phyloP scores from a whole-genome alignment of 1,140 invertebrate genomes.

The Glossosoma conforme region DNA sequence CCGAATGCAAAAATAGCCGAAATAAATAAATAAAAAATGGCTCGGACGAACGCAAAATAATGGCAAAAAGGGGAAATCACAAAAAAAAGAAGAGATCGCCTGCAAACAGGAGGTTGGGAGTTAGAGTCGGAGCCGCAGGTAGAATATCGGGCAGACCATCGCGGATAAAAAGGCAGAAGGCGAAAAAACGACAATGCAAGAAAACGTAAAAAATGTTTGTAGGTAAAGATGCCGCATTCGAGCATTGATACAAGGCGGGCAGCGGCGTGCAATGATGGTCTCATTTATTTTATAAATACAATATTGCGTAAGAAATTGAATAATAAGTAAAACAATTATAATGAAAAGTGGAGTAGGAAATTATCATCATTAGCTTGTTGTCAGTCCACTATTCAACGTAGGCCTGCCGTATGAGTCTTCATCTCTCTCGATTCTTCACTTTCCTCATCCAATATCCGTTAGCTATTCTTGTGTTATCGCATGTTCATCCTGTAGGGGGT shows the following conservation, averaged over 20 bases:
- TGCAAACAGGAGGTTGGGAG: not conserved
- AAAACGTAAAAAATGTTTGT: conserved; percentile 17
- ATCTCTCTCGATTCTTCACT: no score
- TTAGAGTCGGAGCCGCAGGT: conserved; percentile 1
- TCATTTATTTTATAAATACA: no score
- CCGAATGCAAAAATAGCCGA: conserved; percentile 14
- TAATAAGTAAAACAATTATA: no score
- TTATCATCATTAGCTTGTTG: no score
- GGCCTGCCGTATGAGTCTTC: no score
- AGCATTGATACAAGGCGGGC: conserved; percentile 9
- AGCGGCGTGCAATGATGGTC: conserved; percentile 3
- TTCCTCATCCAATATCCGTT: no score
- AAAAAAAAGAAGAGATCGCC: not conserved
- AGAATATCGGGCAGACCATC: conserved; percentile 9
- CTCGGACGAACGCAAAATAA: conserved; percentile 3
- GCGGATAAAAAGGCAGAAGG: conserved; percentile 13
- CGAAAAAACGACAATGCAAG: conserved; percentile 10
- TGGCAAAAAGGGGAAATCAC: not conserved
- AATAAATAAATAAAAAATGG: conserved; percentile 5
- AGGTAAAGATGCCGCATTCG: conserved; percentile 12
- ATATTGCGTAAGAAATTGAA: no score
- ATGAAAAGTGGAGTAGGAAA: no score
- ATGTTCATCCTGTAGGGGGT: no score
- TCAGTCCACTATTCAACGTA: no score
- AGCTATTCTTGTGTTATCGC: no score